phyloP scores from a whole-genome alignment of 2,888 invertebrate species.

The Odontomyia ornata region DNA sequence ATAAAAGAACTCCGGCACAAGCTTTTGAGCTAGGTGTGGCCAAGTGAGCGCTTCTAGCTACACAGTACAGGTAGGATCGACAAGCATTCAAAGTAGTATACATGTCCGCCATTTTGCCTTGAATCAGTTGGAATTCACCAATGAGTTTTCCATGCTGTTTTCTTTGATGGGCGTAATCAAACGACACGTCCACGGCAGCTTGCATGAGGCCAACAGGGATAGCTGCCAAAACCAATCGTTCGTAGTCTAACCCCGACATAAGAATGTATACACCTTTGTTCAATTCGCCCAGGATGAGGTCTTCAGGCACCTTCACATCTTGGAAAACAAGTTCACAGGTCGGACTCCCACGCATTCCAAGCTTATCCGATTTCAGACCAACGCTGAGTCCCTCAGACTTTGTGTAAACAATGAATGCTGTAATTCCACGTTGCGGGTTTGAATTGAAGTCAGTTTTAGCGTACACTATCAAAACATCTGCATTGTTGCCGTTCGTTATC shows the following conservation, averaged over 20 bases:
- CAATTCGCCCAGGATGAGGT: conserved; percentile 83
- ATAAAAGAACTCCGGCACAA: conserved; percentile 94
- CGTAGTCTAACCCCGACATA: conserved; percentile 95
- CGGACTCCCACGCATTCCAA: conserved; percentile 98
- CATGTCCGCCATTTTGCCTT: conserved; percentile 72
- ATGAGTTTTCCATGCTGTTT: conserved; percentile 91
- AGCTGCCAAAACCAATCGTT: conserved; percentile 86
- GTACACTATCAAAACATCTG: conserved; percentile 95
- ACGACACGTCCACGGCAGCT: conserved; percentile 91
- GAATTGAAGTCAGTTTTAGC: conserved; percentile 81
- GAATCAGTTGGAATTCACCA: conserved; percentile 92
- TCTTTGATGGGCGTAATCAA: conserved; percentile 94
- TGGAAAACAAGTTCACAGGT: conserved; percentile 96
- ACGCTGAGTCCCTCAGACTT: conserved; percentile 86
- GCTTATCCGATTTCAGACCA: conserved; percentile 91
- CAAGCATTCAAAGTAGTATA: conserved; percentile 83
- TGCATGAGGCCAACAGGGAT: conserved; percentile 97
- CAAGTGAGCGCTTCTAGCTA: conserved; percentile 83
- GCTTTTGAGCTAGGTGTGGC: conserved; percentile 84
- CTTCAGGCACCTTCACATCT: conserved; percentile 84
- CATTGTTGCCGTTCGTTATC: conserved; percentile 98
- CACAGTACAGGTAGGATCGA: conserved; percentile 90
- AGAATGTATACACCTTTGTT: conserved; percentile 96
- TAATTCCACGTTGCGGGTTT: conserved; percentile 89
- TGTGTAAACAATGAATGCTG: conserved; percentile 94